These are phyloP conservation scores for Eptatretus burgeri DNA, from an alignment of 2,113 vertebrate species.

Conservation along the genomic window DNA sequence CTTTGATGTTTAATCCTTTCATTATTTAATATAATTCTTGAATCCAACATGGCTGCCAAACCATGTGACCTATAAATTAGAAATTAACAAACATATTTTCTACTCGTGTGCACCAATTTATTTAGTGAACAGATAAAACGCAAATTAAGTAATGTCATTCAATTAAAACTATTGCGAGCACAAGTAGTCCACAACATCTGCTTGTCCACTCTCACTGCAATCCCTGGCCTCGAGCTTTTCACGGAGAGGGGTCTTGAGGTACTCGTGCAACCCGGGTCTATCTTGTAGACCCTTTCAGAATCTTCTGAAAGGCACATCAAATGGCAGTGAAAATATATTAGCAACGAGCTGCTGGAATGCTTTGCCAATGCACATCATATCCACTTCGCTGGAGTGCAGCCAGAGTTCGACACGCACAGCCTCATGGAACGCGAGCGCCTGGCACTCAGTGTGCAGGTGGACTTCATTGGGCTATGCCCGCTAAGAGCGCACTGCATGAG, in stretches of 20 bases:
- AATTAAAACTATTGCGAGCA: too few species aligned
- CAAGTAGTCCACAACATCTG: conserved; percentile 48
- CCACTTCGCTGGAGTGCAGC: conserved; percentile 37
- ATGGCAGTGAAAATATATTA: conserved; percentile 75
- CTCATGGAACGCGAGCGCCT: conserved; percentile 60
- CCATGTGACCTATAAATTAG: too few species aligned
- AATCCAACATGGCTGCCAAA: too few species aligned
- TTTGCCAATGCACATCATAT: conserved; percentile 30
- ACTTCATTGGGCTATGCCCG: conserved; percentile 22
- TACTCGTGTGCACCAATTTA: too few species aligned
- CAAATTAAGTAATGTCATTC: too few species aligned
- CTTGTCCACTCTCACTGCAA: conserved; percentile 20
- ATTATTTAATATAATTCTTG: too few species aligned
- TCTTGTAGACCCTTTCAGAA: conserved; percentile 90
- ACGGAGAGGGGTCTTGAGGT: conserved; percentile 56
- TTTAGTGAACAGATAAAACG: too few species aligned
- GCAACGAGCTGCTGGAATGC: conserved; percentile 72
- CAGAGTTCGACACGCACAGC: conserved; percentile 47
- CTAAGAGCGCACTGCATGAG: conserved; percentile 47
- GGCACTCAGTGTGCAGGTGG: conserved; percentile 37
- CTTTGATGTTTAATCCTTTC: too few species aligned
- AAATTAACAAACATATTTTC: too few species aligned
- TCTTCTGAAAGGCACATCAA: conserved; percentile 64
- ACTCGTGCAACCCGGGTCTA: conserved; percentile 38
- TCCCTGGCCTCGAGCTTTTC: conserved; percentile 34